phyloP scores from a whole-genome alignment of 2,797 vertebrate species.

The Mareca strepera region DNA sequence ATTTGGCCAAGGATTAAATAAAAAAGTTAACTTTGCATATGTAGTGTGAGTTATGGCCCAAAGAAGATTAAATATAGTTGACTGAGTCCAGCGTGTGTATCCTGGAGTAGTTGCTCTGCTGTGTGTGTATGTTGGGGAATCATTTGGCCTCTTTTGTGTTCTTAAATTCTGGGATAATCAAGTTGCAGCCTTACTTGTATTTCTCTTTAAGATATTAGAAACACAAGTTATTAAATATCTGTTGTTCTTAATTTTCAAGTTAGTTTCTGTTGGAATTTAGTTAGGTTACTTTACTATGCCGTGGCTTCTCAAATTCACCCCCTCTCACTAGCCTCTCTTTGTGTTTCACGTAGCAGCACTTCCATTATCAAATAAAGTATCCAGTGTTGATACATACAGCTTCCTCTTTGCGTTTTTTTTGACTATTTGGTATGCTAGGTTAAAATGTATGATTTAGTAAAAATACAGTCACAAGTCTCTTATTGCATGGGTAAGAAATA shows the following conservation, averaged over 20 bases:
- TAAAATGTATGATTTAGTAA: not conserved
- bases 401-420: not conserved
- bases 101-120: not conserved
- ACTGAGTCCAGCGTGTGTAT: not conserved
- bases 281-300: not conserved
- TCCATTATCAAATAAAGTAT: not conserved
- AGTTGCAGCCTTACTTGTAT: not conserved
- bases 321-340: not conserved
- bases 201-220: not conserved
- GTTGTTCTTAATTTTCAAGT: not conserved
- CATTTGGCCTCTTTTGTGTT: not conserved
- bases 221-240: not conserved
- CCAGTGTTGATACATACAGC: not conserved
- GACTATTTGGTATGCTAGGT: not conserved
- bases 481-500: not conserved
- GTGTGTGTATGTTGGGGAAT: not conserved
- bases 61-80: not conserved
- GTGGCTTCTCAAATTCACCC: not conserved
- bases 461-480: not conserved
- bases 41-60: not conserved
- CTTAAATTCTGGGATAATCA: not conserved
- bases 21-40: not conserved
- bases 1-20: not conserved
- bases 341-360: not conserved
- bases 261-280: not conserved